phyloP scores from a whole-genome alignment of 2,888 invertebrate genomes.

The Luffia ferchaultella region DNA sequence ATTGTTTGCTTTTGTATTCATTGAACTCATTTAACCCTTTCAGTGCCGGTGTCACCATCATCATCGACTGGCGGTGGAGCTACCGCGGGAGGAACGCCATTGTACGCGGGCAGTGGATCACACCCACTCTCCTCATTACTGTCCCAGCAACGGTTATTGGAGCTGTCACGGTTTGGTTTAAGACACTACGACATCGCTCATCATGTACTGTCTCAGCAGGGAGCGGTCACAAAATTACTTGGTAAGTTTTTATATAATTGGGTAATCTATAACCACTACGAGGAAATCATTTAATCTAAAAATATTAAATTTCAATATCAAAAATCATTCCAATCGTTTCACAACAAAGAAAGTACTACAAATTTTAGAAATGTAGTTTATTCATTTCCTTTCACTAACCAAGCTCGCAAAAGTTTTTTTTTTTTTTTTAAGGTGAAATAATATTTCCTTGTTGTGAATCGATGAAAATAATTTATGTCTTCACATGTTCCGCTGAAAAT shows the following conservation, averaged over 20 bases:
- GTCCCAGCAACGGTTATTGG: slow-evolving; percentile 81
- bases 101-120: slow-evolving; percentile 53
- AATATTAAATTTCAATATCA: not conserved
- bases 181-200: slow-evolving; percentile 91
- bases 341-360: too few relatives aligned
- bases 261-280: not conserved
- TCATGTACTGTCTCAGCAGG: slow-evolving; percentile 90
- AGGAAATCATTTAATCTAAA: not conserved
- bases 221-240: slow-evolving; percentile 88
- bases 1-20: too few relatives aligned
- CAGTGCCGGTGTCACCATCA: slow-evolving; percentile 66
- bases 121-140: slow-evolving; percentile 76
- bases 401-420: too few relatives aligned
- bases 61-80: slow-evolving; percentile 55
- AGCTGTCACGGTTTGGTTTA: slow-evolving; percentile 81
- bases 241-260: slow-evolving; percentile 69
- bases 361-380: too few relatives aligned
- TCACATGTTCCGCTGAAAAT: too few relatives aligned
- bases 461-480: too few relatives aligned
- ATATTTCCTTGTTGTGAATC: too few relatives aligned
- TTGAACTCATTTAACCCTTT: slow-evolving; percentile 24
- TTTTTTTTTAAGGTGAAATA: too few relatives aligned
- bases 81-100: slow-evolving; percentile 28
- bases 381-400: too few relatives aligned
- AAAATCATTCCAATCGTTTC: not conserved